A percentile compares a stretch with the other conserved stretches of the same genome.
These are phyloP conservation scores for Sphaeridia pumilis DNA, from an alignment of 2,888 invertebrate genomes.

Conservation along the genomic window DNA sequence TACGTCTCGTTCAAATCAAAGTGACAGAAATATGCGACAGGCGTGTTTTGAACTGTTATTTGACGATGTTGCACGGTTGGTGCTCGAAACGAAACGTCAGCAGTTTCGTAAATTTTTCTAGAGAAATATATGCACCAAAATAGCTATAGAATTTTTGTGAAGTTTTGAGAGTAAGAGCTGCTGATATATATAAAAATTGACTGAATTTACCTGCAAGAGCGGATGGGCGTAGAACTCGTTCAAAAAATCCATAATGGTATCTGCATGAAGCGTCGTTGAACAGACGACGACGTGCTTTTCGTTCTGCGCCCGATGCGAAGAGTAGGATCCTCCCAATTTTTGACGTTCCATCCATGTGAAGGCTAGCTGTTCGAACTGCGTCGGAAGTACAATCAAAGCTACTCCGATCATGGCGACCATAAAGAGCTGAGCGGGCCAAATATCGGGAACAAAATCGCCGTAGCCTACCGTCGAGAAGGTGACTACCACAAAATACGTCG, in stretches of 20 bases:
- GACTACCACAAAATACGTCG: constrained; percentile 94
- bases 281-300: constrained; percentile 98
- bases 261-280: constrained; percentile 86
- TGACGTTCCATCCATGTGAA: constrained; percentile 98
- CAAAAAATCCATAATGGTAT: constrained; percentile 96
- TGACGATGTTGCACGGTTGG: too few relatives aligned
- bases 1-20: too few relatives aligned
- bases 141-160: too few relatives aligned
- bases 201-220: constrained; percentile 53
- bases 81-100: too few relatives aligned
- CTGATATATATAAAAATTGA: too few relatives aligned
- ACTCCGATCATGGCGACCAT: constrained; percentile 94
- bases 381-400: constrained; percentile 88
- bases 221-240: constrained; percentile 99
- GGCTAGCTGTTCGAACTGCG: constrained; percentile 95
- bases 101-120: too few relatives aligned
- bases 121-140: too few relatives aligned
- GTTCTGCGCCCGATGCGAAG: constrained; percentile 77
- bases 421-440: constrained; percentile 95
- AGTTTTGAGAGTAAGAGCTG: too few relatives aligned
- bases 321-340: constrained; percentile 92
- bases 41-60: too few relatives aligned
- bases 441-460: constrained; percentile 93
- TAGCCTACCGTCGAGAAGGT: constrained; percentile 98
- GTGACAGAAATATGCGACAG: too few relatives aligned